A percentile compares a stretch with the other conserved stretches of the same genome.
These are phyloP conservation scores for Tamias sibiricus DNA, from an alignment of 2,113 vertebrate species.

Conservation along the genomic window DNA sequence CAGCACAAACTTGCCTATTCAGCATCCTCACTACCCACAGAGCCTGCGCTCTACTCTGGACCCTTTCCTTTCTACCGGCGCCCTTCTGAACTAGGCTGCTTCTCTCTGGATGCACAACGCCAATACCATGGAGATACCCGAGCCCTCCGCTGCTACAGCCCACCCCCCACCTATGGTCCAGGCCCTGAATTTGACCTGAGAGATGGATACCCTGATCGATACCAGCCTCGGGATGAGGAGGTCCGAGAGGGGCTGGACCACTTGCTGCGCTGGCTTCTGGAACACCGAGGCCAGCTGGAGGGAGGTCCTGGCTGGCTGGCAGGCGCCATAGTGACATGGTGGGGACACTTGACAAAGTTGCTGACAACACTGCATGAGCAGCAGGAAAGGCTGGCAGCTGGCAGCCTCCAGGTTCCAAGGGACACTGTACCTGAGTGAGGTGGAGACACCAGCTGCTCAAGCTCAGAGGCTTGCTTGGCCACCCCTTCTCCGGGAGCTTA, in stretches of 20 bases:
- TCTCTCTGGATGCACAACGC: slow-evolving; percentile 91
- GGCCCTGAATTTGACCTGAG: slow-evolving; percentile 89
- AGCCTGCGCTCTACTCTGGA: slow-evolving; percentile 88
- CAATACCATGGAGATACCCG: slow-evolving; percentile 90
- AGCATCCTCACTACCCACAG: slow-evolving; percentile 81
- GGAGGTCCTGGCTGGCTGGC: slow-evolving; percentile 85
- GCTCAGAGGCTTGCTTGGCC: slow-evolving; percentile 86
- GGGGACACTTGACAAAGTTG: slow-evolving; percentile 94
- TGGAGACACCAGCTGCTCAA: slow-evolving; percentile 90
- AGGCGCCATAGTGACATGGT: slow-evolving; percentile 93
- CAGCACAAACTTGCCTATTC: neutral
- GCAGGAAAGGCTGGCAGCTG: slow-evolving; percentile 93
- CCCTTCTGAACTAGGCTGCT: slow-evolving; percentile 91
- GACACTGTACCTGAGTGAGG: slow-evolving; percentile 93
- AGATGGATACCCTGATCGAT: slow-evolving; percentile 92
- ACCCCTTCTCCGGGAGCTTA: slow-evolving; percentile 89
- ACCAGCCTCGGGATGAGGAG: slow-evolving; percentile 87
- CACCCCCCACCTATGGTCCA: slow-evolving; percentile 82
- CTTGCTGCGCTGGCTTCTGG: slow-evolving; percentile 90
- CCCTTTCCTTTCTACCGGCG: slow-evolving; percentile 93
- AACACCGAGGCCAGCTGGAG: slow-evolving; percentile 79
- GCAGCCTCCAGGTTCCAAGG: slow-evolving; percentile 90
- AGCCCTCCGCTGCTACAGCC: slow-evolving; percentile 90
- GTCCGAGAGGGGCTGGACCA: slow-evolving; percentile 91
- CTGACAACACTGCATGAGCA: slow-evolving; percentile 94